A percentile compares a stretch with the other conserved stretches of the same genome.
These are phyloP conservation scores for Orussus abietinus DNA, from an alignment of 1,140 invertebrate genomes.

Conservation along the genomic window DNA sequence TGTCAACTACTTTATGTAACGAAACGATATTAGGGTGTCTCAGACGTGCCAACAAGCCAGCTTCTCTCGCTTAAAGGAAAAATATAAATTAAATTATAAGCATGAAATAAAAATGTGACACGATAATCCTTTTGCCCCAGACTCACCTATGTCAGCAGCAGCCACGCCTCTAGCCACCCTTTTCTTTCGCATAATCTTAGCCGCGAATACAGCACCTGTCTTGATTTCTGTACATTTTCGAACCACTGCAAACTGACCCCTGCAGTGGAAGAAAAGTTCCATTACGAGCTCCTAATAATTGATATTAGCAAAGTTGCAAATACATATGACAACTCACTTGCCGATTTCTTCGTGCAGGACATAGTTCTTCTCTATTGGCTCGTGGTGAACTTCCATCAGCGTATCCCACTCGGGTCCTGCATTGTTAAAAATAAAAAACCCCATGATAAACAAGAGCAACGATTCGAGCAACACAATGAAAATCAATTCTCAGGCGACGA, in stretches of 20 bases:
- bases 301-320: constrained; percentile 3
- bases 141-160: constrained; percentile 54
- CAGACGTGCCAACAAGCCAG: constrained; percentile 60
- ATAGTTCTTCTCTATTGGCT: constrained; percentile 59
- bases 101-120: no score
- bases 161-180: constrained; percentile 57
- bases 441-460: constrained; percentile 4
- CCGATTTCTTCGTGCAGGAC: constrained; percentile 61
- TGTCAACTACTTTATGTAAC: constrained; percentile 64
- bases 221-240: constrained; percentile 59
- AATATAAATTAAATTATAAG: no score
- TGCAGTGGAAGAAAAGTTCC: constrained; percentile 35
- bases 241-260: constrained; percentile 73
- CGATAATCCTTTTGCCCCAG: neutral
- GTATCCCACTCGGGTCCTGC: constrained; percentile 46
- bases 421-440: constrained; percentile 4
- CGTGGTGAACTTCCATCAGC: constrained; percentile 58
- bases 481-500: neutral
- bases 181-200: constrained; percentile 68
- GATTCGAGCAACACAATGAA: constrained; percentile 2
- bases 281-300: constrained; percentile 2
- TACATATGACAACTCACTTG: constrained; percentile 50
- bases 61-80: constrained; percentile 55
- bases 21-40: constrained; percentile 62
- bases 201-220: constrained; percentile 61